Base-by-base conservation (phyloP, 2,797 vertebrate species). In the Pangasius krempfi region DNA sequence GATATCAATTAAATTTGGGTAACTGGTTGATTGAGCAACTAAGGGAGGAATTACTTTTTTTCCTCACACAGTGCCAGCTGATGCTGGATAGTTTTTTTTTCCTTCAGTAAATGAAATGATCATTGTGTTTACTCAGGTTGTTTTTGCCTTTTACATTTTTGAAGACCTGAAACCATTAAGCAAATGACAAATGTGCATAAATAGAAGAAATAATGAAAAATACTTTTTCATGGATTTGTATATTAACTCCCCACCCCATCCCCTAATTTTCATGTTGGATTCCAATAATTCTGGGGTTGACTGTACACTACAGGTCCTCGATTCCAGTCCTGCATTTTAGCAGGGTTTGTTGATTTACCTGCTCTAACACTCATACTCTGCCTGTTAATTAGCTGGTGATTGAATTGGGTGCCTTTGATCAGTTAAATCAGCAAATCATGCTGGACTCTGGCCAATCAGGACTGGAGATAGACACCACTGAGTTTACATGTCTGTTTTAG, bases 371-470 rank as follows among this genome's bases (percentile, higher is more conserved):
- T 78, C 27, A 37, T 81, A 80, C 30, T 37, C 52, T 37, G 30
- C 18, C 30, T 81, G 33, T 37, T 81, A 58, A 25, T 58, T 10
- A 58, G 78, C 54, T 37, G 20, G n/a, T 81, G 30, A 58, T 81
- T 81, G 78, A 81, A 81, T 81, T 81, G 20, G 33, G 54, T 37
- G 54, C 2, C 52, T 81, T 58, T 58, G 54, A 81, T 81, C 78
- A 81, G 78, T 40, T 37, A 40, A 58, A 81, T 56, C 78, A 58
- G 10, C 22, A 82, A 82, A 44, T 82, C 58, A 82, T 62, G 33
- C 14, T 44, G 56, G 56, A 62, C 25, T 62, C 58, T 82, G 56
- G 37, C 33, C 56, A 44, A 40, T 40, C 33, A 44, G 37, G 56
- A 62, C 56, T 60, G 33, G 50, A 78, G 27, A 30, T 3, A 27